These are phyloP conservation scores for Pteromalus puparum DNA, from an alignment of 1,140 invertebrate genomes.

Conservation along the genomic window DNA sequence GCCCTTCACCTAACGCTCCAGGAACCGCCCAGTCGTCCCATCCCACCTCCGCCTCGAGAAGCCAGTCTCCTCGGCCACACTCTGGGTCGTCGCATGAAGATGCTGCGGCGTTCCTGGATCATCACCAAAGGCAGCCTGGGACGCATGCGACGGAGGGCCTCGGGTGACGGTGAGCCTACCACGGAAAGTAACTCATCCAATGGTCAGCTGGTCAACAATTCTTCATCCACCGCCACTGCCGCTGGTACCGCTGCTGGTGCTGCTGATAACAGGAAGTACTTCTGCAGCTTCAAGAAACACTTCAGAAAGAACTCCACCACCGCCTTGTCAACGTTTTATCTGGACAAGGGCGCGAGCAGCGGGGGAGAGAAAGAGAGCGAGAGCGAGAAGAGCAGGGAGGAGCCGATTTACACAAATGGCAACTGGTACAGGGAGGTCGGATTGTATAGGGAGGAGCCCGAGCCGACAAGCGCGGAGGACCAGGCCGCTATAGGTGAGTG, in stretches of 20 bases:
- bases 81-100: conserved; percentile 67
- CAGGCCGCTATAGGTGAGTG: not conserved
- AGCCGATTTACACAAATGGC: conserved; percentile 37
- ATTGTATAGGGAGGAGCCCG: not conserved
- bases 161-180: conserved; percentile 43
- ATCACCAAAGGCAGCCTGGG: conserved; percentile 72
- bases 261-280: conserved; percentile 63
- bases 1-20: conserved; percentile 60
- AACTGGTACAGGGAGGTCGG: conserved; percentile 45
- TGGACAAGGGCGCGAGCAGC: conserved; percentile 53
- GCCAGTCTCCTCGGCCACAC: conserved; percentile 67
- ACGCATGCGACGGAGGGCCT: conserved; percentile 65
- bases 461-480: not conserved
- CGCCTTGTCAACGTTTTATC: conserved; percentile 67
- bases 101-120: conserved; percentile 70
- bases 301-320: conserved; percentile 60
- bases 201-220: conserved; percentile 3
- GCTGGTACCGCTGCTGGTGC: no score
- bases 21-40: conserved; percentile 66
- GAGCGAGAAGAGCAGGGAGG: not conserved
- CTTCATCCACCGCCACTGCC: conserved; percentile 45
- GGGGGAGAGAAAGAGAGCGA: not conserved
- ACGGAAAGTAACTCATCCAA: no score
- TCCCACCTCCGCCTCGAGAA: conserved; percentile 67
- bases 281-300: conserved; percentile 68